A percentile compares a stretch with the other conserved stretches of the same genome.
phyloP scores from a whole-genome alignment of 1,140 invertebrate genomes.

The Cyphomyrmex costatus region DNA sequence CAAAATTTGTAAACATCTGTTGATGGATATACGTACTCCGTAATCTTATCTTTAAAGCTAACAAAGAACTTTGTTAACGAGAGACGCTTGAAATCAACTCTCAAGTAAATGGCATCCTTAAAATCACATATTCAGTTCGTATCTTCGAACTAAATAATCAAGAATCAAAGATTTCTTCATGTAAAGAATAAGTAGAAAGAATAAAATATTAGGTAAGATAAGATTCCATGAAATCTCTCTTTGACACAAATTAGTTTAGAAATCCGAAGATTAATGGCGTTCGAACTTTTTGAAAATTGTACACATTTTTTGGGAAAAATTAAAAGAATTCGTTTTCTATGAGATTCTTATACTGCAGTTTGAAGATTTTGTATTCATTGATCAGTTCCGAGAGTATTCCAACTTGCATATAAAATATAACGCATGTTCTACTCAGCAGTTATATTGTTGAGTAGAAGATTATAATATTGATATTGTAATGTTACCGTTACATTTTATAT shows the following conservation, averaged over 20 bases:
- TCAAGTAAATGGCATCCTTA: background rate
- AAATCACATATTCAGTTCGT: background rate
- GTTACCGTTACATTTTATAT: no score
- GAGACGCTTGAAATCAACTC: background rate
- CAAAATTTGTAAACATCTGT: background rate
- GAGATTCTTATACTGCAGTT: no score
- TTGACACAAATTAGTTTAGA: background rate
- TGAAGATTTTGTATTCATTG: no score
- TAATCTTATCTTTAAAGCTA: background rate
- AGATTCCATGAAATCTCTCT: background rate
- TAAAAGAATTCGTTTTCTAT: no score
- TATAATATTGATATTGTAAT: no score
- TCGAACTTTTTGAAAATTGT: background rate
- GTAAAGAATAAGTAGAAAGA: background rate
- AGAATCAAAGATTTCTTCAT: no score
- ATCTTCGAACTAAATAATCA: background rate
- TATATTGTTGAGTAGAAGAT: no score
- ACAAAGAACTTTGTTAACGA: background rate
- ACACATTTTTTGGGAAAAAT: background rate
- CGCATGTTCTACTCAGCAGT: no score
- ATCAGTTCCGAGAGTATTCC: background rate
- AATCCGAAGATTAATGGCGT: background rate
- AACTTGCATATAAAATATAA: no score
- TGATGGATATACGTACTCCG: background rate
- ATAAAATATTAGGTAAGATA: background rate